Evolutionary conservation across 2,888 invertebrate genomes (phyloP).

Genomic region (Brachyopa scutellaris): DNA sequence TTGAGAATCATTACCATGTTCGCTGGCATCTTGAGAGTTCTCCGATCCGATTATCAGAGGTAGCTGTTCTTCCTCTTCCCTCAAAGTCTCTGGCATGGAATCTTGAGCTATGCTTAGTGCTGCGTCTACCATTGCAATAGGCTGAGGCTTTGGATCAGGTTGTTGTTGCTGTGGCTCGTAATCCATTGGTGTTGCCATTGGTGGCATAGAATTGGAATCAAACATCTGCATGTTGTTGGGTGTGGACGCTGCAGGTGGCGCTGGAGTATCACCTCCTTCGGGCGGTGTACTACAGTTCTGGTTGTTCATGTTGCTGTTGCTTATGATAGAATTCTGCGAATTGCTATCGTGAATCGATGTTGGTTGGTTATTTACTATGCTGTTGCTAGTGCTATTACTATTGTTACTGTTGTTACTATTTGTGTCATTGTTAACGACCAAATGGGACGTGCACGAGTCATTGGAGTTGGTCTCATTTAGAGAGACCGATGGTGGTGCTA

Average conservation of each 20-base stretch:
- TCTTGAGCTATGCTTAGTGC: constrained; percentile 50
- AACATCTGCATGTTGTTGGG: constrained; percentile 74
- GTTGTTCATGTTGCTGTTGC: constrained; percentile 73
- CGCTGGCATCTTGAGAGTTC: constrained; percentile 62
- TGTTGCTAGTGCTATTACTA: constrained; percentile 81
- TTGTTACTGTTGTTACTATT: constrained; percentile 80
- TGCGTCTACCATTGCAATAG: constrained; percentile 22
- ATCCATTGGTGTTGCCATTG: constrained; percentile 72
- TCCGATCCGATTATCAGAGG: constrained; percentile 53
- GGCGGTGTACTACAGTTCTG: constrained; percentile 66
- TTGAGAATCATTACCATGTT: constrained; percentile 60
- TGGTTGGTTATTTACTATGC: constrained; percentile 81
- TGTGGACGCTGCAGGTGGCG: constrained; percentile 44
- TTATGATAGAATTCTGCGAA: constrained; percentile 80
- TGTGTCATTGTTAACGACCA: constrained; percentile 76
- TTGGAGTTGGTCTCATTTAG: constrained; percentile 81
- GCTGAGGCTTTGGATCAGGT: constrained; percentile 38
- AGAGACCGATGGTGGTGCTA: constrained; percentile 75
- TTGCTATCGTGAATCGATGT: constrained; percentile 81
- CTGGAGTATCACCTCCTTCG: constrained; percentile 43
- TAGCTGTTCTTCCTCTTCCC: constrained; percentile 60
- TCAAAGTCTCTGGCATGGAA: constrained; percentile 59
- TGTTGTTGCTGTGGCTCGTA: constrained; percentile 66
- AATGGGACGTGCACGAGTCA: constrained; percentile 79
- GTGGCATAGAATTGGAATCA: constrained; percentile 78